Percentiles rank a stretch among this genome's conserved stretches.
Conservation (phyloP, 2,888 invertebrate genomes). For the Andrena haemorrhoa region DNA sequence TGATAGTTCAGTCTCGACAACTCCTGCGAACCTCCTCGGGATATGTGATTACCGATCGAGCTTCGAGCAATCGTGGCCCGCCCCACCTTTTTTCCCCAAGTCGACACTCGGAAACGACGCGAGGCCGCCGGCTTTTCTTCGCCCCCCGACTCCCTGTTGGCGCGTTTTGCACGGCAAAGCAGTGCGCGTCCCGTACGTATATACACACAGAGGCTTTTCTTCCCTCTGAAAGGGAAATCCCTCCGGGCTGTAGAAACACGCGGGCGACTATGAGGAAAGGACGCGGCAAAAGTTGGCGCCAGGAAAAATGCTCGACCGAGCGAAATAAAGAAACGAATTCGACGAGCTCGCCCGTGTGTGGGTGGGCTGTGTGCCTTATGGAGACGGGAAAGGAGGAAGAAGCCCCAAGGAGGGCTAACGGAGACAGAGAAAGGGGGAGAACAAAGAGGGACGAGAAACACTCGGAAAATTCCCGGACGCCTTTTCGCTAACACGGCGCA, state of each 20-base stretch:
- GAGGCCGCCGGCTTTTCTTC: constrained; percentile 13
- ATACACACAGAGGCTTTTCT: constrained; percentile 18
- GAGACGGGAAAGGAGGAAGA: neutral
- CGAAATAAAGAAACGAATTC: constrained; percentile 57
- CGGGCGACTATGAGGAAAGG: constrained; percentile 43
- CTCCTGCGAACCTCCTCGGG: neutral
- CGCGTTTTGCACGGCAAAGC: constrained; percentile 15
- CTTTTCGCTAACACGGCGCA: constrained; percentile 71
- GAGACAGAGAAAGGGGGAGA: neutral
- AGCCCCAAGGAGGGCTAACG: constrained; percentile 6
- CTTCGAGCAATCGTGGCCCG: neutral
- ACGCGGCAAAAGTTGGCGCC: constrained; percentile 50
- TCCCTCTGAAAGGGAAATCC: constrained; percentile 56
- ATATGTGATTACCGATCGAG: constrained; percentile 26
- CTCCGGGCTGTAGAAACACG: constrained; percentile 41
- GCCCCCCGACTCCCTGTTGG: neutral
- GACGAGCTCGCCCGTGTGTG: constrained; percentile 2
- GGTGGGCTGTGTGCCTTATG: neutral
- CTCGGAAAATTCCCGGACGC: constrained; percentile 58
- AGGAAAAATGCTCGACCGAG: constrained; percentile 48
- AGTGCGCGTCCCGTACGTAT: constrained; percentile 4
- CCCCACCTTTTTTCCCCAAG: neutral
- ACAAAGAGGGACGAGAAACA: constrained; percentile 12
- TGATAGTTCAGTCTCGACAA: constrained; percentile 4
- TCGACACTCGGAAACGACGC: neutral